Percentiles rank a stretch among this genome's conserved stretches.
These are phyloP conservation scores for Limosa lapponica DNA, from an alignment of 2,797 vertebrate species.

Conservation along the genomic window DNA sequence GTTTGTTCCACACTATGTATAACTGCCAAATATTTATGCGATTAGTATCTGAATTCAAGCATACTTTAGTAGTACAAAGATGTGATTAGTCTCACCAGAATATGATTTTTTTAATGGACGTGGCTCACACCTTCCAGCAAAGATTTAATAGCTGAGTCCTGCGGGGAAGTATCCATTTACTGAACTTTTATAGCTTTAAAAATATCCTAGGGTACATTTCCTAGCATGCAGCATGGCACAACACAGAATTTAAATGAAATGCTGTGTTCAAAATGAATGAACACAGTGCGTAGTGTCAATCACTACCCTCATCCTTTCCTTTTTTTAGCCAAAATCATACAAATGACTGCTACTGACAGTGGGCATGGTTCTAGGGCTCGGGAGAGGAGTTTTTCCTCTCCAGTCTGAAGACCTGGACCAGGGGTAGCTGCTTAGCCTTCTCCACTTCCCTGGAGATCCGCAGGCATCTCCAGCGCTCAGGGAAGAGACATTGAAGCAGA, in stretches of 20 bases:
- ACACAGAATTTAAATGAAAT: slow-evolving; percentile 63
- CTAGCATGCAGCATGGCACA: slow-evolving; percentile 4
- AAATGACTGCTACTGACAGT: background rate
- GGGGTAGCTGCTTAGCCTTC: background rate
- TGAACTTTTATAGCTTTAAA: slow-evolving; percentile 58
- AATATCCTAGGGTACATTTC: slow-evolving; percentile 54
- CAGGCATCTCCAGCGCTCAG: background rate
- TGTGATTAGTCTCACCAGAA: slow-evolving; percentile 59
- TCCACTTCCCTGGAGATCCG: background rate
- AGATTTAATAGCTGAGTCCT: slow-evolving; percentile 69
- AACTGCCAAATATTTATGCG: slow-evolving; percentile 55
- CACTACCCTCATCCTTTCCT: background rate
- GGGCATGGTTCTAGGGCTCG: background rate
- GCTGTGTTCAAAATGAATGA: background rate
- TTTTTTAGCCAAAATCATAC: background rate
- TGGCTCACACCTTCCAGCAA: slow-evolving; percentile 28
- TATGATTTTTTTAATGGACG: slow-evolving; percentile 56
- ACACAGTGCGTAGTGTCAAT: background rate
- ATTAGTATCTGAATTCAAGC: slow-evolving; percentile 56
- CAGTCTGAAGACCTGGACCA: background rate
- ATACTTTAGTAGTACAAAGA: slow-evolving; percentile 42
- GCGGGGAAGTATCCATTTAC: slow-evolving; percentile 65
- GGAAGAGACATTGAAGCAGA: background rate
- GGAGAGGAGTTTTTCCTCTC: background rate
- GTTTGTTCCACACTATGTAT: background rate